Conservation (phyloP, 2,797 vertebrate genomes). For the Anguilla obscura region DNA sequence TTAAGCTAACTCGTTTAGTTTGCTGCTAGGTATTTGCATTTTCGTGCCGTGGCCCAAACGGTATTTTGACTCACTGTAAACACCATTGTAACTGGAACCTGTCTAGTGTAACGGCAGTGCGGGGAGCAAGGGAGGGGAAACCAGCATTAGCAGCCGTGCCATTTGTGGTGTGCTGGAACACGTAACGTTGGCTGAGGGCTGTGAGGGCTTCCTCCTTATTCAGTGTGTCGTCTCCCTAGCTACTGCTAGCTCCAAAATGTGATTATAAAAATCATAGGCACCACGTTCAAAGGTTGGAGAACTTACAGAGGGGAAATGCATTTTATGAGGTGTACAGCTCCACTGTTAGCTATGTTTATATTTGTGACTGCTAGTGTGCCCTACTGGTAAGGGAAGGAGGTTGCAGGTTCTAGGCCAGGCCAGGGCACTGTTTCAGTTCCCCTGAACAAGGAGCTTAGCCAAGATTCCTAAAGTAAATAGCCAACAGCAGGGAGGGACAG, state of each 20-base stretch:
- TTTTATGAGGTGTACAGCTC: background rate
- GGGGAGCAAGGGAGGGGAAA: background rate
- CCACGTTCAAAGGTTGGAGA: background rate
- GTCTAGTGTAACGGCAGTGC: slow-evolving; percentile 20
- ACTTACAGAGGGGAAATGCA: background rate
- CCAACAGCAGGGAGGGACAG: background rate
- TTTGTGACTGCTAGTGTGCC: background rate
- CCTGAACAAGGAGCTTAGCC: background rate
- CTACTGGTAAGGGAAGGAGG: background rate
- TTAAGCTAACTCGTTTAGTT: background rate
- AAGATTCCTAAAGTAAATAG: background rate
- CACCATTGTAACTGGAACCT: slow-evolving; percentile 15
- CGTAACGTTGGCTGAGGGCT: background rate
- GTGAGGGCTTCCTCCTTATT: background rate
- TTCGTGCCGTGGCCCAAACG: background rate
- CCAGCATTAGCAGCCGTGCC: background rate
- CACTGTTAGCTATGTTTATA: background rate
- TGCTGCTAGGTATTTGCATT: background rate
- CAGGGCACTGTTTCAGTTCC: background rate
- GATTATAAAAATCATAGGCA: background rate
- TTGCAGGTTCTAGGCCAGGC: background rate
- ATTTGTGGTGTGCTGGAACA: background rate
- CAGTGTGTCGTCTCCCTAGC: background rate
- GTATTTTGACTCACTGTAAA: slow-evolving; percentile 2
- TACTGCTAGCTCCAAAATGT: background rate